Percentiles rank a stretch among this genome's conserved stretches.
Conservation (phyloP, 30 jellyfish, hydroid and myxozoan genomes). For the Mastigias papua region DNA sequence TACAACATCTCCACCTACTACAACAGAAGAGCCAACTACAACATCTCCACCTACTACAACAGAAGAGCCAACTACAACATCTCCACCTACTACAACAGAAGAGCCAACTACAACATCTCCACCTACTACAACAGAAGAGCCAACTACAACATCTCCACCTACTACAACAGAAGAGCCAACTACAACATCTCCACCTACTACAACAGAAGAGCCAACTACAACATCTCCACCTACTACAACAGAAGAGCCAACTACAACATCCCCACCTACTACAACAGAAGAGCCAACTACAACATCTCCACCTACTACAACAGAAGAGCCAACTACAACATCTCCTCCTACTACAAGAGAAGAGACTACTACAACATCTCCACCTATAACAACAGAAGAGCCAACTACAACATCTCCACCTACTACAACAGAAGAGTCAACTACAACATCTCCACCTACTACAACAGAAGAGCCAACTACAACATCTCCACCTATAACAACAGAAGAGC, state of each 20-base stretch:
- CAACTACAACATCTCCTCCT: not conserved
- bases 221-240: slow-evolving; percentile 11
- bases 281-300: slow-evolving; percentile 5
- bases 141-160: slow-evolving; percentile 11
- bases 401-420: slow-evolving; percentile 28
- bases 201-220: slow-evolving; percentile 23
- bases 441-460: not conserved
- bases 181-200: slow-evolving; percentile 9
- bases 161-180: slow-evolving; percentile 7
- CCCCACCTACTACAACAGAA: slow-evolving; percentile 11
- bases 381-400: slow-evolving; percentile 22
- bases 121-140: slow-evolving; percentile 8
- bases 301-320: slow-evolving; percentile 26
- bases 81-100: slow-evolving; percentile 2
- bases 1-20: not conserved
- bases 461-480: not conserved
- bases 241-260: slow-evolving; percentile 11
- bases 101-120: not conserved
- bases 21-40: slow-evolving; percentile 19
- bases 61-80: slow-evolving; percentile 3
- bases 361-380: not conserved
- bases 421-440: slow-evolving; percentile 11
- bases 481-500: not conserved
- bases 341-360: not conserved
- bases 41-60: slow-evolving; percentile 3